phyloP scores from a whole-genome alignment of 1,140 invertebrate species.

The Aphaenogaster ashmeadi region DNA sequence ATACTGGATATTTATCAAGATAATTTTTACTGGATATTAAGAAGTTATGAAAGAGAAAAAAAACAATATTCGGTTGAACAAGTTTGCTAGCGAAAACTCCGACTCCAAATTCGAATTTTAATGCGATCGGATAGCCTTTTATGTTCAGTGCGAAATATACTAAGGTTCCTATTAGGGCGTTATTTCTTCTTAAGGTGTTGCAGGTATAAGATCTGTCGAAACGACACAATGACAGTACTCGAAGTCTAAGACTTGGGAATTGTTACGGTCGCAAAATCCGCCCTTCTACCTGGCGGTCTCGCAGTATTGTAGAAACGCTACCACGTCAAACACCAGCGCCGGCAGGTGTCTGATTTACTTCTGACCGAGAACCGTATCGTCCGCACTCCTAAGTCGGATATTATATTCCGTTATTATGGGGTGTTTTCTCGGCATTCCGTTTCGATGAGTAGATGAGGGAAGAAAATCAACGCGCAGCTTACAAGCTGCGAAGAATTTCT shows the following conservation, averaged over 20 bases:
- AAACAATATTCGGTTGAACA: background rate
- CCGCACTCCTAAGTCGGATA: background rate
- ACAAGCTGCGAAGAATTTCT: slow-evolving; percentile 77
- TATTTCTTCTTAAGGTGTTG: background rate
- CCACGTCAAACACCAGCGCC: background rate
- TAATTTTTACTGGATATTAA: background rate
- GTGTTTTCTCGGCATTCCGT: background rate
- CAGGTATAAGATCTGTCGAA: background rate
- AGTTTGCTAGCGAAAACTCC: background rate
- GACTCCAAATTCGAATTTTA: background rate
- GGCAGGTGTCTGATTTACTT: slow-evolving; percentile 32
- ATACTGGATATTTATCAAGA: background rate
- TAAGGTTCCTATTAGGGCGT: background rate
- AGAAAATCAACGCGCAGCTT: slow-evolving; percentile 59
- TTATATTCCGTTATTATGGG: slow-evolving; percentile 7
- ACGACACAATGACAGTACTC: background rate
- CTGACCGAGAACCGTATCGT: background rate
- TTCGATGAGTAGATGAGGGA: background rate
- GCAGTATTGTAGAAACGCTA: background rate
- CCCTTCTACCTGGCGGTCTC: background rate
- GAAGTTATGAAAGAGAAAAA: background rate
- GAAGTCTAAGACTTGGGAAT: background rate
- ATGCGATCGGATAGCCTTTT: background rate
- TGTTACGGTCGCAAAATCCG: slow-evolving; percentile 5
- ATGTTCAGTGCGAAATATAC: background rate